These are phyloP conservation scores for Chydorus sphaericus DNA, from an alignment of 2,888 invertebrate species.

Conservation along the genomic window DNA sequence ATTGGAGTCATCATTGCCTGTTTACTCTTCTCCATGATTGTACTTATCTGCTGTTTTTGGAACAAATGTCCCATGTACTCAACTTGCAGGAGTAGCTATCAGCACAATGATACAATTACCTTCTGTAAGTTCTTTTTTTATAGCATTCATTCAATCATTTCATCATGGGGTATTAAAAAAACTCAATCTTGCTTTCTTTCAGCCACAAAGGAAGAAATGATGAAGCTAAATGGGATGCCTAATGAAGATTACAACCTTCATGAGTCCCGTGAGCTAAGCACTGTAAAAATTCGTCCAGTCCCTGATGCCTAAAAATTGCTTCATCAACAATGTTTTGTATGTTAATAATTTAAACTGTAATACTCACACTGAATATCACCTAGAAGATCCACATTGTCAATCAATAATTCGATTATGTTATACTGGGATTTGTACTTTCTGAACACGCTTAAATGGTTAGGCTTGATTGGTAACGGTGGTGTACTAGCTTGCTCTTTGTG, in stretches of 20 bases:
- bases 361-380: too few relatives aligned
- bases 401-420: too few relatives aligned
- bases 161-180: background rate
- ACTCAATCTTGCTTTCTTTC: conserved; percentile 10
- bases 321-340: too few relatives aligned
- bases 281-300: conserved; percentile 18
- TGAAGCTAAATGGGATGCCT: conserved; percentile 18
- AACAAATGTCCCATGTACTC: conserved; percentile 28
- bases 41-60: conserved; percentile 30
- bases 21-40: conserved; percentile 22
- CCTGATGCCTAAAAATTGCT: too few relatives aligned
- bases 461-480: too few relatives aligned
- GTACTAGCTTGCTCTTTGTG: too few relatives aligned
- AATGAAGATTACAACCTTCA: conserved; percentile 18
- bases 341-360: too few relatives aligned
- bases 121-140: conserved; percentile 20
- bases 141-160: background rate
- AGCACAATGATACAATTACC: conserved; percentile 26
- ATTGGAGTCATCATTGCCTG: conserved; percentile 24
- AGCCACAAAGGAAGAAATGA: conserved; percentile 25
- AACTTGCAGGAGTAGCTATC: conserved; percentile 26
- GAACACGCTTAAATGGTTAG: too few relatives aligned
- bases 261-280: conserved; percentile 17
- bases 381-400: too few relatives aligned
- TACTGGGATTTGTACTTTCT: too few relatives aligned